Conservation (phyloP, 37 sponge, comb jelly and placozoan genomes). For the Beroe forskalii region DNA sequence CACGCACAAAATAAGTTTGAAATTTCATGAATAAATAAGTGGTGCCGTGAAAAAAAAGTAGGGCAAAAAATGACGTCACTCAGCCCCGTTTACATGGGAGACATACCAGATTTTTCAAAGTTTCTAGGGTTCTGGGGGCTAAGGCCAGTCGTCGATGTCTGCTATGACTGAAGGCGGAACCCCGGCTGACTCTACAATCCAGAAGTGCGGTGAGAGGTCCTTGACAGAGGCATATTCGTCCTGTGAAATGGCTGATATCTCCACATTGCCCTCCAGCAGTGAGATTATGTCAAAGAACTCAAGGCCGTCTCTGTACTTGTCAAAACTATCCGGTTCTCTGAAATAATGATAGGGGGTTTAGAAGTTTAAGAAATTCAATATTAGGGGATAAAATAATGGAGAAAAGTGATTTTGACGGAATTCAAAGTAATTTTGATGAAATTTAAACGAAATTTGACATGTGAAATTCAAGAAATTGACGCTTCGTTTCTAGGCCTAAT, state of each 20-base stretch:
- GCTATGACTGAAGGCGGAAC: neutral
- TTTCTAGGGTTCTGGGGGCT: too few relatives aligned
- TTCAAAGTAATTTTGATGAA: neutral
- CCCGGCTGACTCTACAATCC: conserved; percentile 31
- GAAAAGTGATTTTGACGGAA: too few relatives aligned
- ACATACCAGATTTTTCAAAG: too few relatives aligned
- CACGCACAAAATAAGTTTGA: too few relatives aligned
- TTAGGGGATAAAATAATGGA: too few relatives aligned
- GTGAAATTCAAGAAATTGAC: too few relatives aligned
- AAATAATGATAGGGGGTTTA: neutral
- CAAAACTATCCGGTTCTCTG: neutral
- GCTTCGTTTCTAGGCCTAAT: too few relatives aligned
- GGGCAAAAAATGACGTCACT: too few relatives aligned
- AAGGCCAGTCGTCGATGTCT: conserved; percentile 15
- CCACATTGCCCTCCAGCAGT: neutral
- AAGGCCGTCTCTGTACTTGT: neutral
- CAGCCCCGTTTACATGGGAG: too few relatives aligned
- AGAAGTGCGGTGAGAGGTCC: neutral
- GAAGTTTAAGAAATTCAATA: neutral
- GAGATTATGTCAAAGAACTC: conserved; percentile 51
- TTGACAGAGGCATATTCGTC: neutral
- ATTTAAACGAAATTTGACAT: neutral
- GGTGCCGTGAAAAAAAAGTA: too few relatives aligned
- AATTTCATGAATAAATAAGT: too few relatives aligned
- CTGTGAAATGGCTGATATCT: neutral